Base-by-base conservation (phyloP, 2,888 invertebrate species). In the Abrostola tripartita region DNA sequence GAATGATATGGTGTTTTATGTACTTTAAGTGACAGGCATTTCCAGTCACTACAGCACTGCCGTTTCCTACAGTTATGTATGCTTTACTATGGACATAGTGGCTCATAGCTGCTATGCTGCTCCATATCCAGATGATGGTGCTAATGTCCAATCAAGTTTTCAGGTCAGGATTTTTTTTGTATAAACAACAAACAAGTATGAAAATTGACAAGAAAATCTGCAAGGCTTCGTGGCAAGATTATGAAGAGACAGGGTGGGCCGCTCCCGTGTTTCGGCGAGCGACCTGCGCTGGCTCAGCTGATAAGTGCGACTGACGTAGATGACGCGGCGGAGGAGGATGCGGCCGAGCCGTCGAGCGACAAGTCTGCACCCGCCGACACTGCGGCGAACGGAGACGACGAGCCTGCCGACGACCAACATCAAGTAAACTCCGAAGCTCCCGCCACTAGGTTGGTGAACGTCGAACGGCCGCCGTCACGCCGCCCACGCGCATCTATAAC, bases 61-160 rank as follows among this genome's bases (percentile, higher is more conserved):
- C 61, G 65, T 65, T 64, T 71, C 69, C 68, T 66, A 76, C 76
- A 74, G 78, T 82, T 86, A 83, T 81, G 81, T 82, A 81, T 85
- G 70, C 79, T 82, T 78, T 83, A 82, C 83, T 82, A 81, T 80
- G 85, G 87, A 89, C 78, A 77, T 84, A 83, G 86, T 84, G 79
- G 84, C 84, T 81, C 73, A 64, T 73, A 79, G 86, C 84, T 81
- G 76, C 83, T 85, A 82, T 83, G 79, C 83, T 80, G 78, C 86
- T 86, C 81, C 86, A 86, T 87, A 82, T 85, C 84, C 88, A 88
- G 88, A 88, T 86, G 85, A 86, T 87, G 90, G 91, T 93, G 92
- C 90, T 94, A 94, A 94, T 94, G 87, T 92, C 87, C 87, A 92
- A 93, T 94, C 94, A 88, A 94, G 94, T 94, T 94, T 94, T 94